Evolutionary conservation across 2,888 invertebrate species (phyloP).

Genomic region (Thera britannica): DNA sequence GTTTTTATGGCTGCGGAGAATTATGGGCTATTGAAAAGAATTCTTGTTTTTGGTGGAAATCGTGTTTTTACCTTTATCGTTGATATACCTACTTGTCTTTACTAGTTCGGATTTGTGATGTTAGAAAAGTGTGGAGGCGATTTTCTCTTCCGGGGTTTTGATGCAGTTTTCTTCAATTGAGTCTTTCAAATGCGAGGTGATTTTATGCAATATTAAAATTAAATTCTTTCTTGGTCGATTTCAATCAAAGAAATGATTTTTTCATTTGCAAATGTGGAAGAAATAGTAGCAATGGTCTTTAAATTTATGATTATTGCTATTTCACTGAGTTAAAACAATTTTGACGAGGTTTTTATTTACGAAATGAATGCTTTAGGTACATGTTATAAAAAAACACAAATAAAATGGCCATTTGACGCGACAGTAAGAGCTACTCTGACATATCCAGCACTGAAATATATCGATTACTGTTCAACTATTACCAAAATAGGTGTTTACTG

Average conservation of each 20-base stretch:
- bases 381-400: neutral
- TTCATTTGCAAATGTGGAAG: no score
- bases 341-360: no score
- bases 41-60: slow-evolving; percentile 30
- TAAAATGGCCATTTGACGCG: slow-evolving; percentile 13
- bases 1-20: slow-evolving; percentile 36
- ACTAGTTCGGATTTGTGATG: slow-evolving; percentile 2
- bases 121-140: no score
- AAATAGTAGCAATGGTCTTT: no score
- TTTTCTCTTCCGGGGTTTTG: no score
- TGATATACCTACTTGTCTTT: neutral
- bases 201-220: neutral
- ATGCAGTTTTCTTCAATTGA: no score
- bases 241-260: no score
- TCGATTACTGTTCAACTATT: slow-evolving; percentile 51
- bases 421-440: slow-evolving; percentile 28
- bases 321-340: no score
- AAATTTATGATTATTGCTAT: no score
- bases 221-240: no score
- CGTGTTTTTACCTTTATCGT: slow-evolving; percentile 5
- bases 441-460: slow-evolving; percentile 52
- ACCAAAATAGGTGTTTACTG: slow-evolving; percentile 52
- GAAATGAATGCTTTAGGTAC: no score
- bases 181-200: no score
- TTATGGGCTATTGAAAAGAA: slow-evolving; percentile 25